These are phyloP conservation scores for Rhinoptilus africanus DNA, from an alignment of 2,113 vertebrate species.

Conservation along the genomic window DNA sequence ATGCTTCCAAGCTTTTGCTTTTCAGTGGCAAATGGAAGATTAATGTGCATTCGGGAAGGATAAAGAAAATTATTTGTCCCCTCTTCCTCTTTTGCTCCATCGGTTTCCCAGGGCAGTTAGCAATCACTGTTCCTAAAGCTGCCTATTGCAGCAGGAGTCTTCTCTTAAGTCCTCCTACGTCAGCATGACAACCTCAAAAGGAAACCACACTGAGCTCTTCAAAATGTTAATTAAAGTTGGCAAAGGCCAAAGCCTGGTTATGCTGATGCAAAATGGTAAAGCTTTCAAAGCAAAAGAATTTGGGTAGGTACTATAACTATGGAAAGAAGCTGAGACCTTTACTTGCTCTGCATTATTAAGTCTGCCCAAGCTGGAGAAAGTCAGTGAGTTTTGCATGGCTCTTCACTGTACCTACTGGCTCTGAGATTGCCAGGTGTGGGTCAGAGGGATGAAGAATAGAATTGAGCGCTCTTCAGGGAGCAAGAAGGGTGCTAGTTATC, in stretches of 20 bases:
- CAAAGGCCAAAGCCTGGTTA: neutral
- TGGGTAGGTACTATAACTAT: neutral
- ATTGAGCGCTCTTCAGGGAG: neutral
- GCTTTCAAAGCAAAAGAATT: conserved; percentile 13
- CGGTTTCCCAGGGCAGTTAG: neutral
- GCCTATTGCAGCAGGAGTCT: neutral
- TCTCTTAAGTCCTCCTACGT: neutral
- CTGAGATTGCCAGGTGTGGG: neutral
- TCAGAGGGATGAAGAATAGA: neutral
- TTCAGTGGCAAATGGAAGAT: neutral
- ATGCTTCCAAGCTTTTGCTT: neutral
- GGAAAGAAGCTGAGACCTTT: neutral
- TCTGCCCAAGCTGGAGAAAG: neutral
- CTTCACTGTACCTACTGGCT: neutral
- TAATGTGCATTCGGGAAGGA: neutral
- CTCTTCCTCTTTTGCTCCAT: neutral
- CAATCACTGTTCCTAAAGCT: neutral
- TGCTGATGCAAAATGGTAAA: neutral
- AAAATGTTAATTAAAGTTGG: conserved; percentile 38
- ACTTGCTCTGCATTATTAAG: neutral
- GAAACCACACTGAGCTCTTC: neutral
- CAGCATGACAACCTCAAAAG: neutral
- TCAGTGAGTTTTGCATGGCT: neutral
- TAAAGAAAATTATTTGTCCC: neutral
- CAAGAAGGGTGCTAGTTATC: neutral